Conservation (phyloP, 1,140 invertebrate genomes). For the Heliconius hewitsoni region DNA sequence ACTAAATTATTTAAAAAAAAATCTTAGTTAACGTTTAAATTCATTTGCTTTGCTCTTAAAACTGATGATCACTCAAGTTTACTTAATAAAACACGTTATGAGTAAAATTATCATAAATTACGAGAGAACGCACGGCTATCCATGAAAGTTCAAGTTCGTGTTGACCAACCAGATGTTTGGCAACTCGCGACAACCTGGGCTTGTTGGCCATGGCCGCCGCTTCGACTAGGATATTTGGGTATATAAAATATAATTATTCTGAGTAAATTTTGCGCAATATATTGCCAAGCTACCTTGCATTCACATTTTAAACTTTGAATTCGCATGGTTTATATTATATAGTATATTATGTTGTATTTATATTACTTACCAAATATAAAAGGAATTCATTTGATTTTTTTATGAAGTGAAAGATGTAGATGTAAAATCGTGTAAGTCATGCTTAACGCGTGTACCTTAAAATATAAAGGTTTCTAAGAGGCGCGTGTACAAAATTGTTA, state of each 20-base stretch:
- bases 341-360: neutral
- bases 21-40: neutral
- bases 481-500: too few relatives aligned
- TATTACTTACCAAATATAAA: neutral
- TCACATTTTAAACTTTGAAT: neutral
- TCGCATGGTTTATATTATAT: constrained; percentile 9
- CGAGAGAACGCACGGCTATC: constrained; percentile 20
- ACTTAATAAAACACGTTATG: constrained; percentile 9
- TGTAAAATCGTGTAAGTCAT: too few relatives aligned
- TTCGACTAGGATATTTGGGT: constrained; percentile 24
- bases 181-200: constrained; percentile 27
- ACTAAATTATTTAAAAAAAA: constrained; percentile 2
- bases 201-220: constrained; percentile 33
- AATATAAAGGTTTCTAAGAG: too few relatives aligned
- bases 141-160: constrained; percentile 40
- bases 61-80: neutral
- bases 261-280: constrained; percentile 6
- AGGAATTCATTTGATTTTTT: neutral
- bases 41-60: neutral
- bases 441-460: too few relatives aligned
- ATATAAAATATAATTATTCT: constrained; percentile 13
- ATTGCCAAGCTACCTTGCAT: constrained; percentile 18
- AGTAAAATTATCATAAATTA: neutral
- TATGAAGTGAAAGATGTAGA: neutral
- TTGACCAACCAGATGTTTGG: constrained; percentile 39